Conservation (phyloP, 2,113 vertebrate species). For the Engystomops pustulosus region DNA sequence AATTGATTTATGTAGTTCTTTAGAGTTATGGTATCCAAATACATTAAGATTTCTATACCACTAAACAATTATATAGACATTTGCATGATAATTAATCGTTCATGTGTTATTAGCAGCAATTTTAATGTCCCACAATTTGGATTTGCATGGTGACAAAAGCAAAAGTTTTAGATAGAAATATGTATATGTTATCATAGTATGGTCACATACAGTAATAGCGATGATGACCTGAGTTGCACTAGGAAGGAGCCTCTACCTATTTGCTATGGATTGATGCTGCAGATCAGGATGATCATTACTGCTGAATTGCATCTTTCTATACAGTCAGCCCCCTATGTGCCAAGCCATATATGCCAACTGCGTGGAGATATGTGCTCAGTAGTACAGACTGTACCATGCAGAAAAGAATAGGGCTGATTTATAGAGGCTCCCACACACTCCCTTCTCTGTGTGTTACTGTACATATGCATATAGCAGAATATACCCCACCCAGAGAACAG, state of each 20-base stretch:
- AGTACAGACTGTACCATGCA: constrained; percentile 46
- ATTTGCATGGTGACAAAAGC: too few relatives aligned
- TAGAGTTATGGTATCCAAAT: background rate
- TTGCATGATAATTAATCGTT: too few relatives aligned
- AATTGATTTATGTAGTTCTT: background rate
- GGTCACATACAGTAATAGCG: background rate
- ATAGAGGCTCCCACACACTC: constrained; percentile 18
- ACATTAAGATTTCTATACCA: background rate
- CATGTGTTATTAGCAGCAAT: too few relatives aligned
- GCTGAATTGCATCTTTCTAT: constrained; percentile 1
- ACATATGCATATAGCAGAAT: constrained; percentile 55
- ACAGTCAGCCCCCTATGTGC: constrained; percentile 7
- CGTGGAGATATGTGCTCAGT: constrained; percentile 27
- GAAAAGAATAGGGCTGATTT: constrained; percentile 22
- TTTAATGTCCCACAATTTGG: too few relatives aligned
- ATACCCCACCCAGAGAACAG: constrained; percentile 49
- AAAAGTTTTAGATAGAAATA: too few relatives aligned
- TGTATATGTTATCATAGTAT: background rate
- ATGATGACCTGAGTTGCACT: background rate
- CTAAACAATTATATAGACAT: too few relatives aligned
- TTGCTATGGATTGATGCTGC: background rate
- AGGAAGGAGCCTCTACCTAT: background rate
- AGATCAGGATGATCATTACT: background rate
- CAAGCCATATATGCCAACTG: constrained; percentile 24
- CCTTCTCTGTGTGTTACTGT: constrained; percentile 33